Conservation (phyloP, 2,113 vertebrate species). For the Lepisosteus oculatus region DNA sequence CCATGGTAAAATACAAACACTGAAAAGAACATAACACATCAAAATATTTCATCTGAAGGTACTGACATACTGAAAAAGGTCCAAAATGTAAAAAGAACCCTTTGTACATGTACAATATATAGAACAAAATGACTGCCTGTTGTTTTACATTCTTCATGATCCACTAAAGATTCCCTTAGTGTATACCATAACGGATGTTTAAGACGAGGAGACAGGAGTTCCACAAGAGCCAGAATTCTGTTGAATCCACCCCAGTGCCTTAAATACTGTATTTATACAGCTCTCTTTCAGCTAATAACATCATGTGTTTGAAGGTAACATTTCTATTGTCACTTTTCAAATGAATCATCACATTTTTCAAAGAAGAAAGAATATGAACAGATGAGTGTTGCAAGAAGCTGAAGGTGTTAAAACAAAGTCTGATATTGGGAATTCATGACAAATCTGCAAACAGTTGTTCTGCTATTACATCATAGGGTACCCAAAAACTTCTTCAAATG, state of each 20-base stretch:
- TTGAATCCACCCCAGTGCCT: conserved; percentile 6
- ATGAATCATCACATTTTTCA: background rate
- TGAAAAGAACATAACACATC: no score
- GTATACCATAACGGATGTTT: conserved; percentile 5
- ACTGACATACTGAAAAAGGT: no score
- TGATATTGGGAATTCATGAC: no score
- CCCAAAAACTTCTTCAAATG: no score
- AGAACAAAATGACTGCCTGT: background rate
- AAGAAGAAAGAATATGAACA: no score
- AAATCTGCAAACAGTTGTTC: no score
- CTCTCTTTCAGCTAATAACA: background rate
- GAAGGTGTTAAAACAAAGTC: no score
- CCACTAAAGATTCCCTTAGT: conserved; percentile 16
- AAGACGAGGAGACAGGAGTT: background rate
- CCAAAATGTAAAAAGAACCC: background rate
- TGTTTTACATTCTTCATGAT: conserved; percentile 1
- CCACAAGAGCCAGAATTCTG: conserved; percentile 10
- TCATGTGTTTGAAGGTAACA: background rate
- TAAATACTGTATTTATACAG: conserved; percentile 18
- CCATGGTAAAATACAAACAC: no score
- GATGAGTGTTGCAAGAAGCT: no score
- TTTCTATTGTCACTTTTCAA: background rate
- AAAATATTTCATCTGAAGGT: no score
- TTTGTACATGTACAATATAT: conserved; percentile 21
- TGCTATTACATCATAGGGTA: no score